phyloP scores from a whole-genome alignment of 2,888 invertebrate genomes.

The Drepana falcataria region DNA sequence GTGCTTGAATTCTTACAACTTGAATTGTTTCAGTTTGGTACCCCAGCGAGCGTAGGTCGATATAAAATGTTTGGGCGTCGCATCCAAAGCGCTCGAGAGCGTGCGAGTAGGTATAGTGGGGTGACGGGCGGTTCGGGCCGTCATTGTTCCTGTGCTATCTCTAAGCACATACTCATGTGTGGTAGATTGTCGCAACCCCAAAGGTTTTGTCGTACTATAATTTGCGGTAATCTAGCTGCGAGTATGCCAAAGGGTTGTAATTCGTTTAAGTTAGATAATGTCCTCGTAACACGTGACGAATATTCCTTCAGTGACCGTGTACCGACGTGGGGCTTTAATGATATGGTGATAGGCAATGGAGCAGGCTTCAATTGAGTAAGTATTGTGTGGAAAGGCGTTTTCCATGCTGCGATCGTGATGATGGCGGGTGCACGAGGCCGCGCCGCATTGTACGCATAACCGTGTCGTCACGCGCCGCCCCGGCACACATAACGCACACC shows the following conservation, averaged over 20 bases:
- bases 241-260: too few relatives aligned
- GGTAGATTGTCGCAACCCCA: background rate
- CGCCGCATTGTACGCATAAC: conserved; percentile 43
- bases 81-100: conserved; percentile 12
- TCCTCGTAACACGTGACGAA: too few relatives aligned
- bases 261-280: too few relatives aligned
- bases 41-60: conserved; percentile 55
- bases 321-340: too few relatives aligned
- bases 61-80: conserved; percentile 60
- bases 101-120: conserved; percentile 27
- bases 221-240: too few relatives aligned
- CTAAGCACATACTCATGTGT: conserved; percentile 12
- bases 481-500: conserved; percentile 39
- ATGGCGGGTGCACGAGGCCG: conserved; percentile 46
- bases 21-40: conserved; percentile 31
- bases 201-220: too few relatives aligned
- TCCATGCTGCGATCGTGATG: conserved; percentile 46
- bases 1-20: conserved; percentile 27
- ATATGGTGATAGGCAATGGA: conserved; percentile 17
- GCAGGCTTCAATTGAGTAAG: conserved; percentile 11
- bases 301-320: too few relatives aligned
- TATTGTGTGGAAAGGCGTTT: conserved; percentile 20
- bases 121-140: conserved; percentile 45
- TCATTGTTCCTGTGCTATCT: conserved; percentile 52
- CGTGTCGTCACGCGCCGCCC: conserved; percentile 53